Conservation (phyloP, 1,140 invertebrate species). For the Drosophila equinoxialis region DNA sequence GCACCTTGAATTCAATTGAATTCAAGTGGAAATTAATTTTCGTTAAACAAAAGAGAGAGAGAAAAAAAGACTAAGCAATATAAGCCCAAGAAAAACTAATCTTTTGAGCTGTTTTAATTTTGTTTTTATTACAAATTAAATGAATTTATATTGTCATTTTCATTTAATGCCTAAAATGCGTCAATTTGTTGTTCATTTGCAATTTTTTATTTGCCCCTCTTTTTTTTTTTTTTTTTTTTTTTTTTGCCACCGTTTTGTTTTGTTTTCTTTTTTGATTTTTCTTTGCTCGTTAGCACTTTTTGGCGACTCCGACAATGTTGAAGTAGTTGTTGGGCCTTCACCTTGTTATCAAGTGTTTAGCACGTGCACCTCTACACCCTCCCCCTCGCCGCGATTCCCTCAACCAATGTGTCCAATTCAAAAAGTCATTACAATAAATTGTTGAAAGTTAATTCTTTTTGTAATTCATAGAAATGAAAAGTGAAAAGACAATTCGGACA, state of each 20-base stretch:
- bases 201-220: neutral
- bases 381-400: neutral
- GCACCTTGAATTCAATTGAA: neutral
- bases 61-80: no score
- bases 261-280: neutral
- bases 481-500: no score
- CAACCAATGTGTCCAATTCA: neutral
- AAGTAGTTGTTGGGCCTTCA: constrained; percentile 9
- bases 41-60: neutral
- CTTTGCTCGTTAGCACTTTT: constrained; percentile 3
- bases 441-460: no score
- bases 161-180: constrained; percentile 10
- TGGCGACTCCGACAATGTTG: neutral
- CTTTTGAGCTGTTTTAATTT: neutral
- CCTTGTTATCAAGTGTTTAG: constrained; percentile 12
- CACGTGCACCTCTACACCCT: neutral
- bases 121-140: constrained; percentile 1
- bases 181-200: constrained; percentile 12
- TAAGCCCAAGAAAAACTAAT: neutral
- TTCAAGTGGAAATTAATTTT: neutral
- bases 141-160: constrained; percentile 3
- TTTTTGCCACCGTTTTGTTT: neutral
- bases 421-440: neutral
- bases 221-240: neutral
- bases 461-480: no score